These are phyloP conservation scores for Synergus itoensis DNA, from an alignment of 2,888 invertebrate species.

Conservation along the genomic window DNA sequence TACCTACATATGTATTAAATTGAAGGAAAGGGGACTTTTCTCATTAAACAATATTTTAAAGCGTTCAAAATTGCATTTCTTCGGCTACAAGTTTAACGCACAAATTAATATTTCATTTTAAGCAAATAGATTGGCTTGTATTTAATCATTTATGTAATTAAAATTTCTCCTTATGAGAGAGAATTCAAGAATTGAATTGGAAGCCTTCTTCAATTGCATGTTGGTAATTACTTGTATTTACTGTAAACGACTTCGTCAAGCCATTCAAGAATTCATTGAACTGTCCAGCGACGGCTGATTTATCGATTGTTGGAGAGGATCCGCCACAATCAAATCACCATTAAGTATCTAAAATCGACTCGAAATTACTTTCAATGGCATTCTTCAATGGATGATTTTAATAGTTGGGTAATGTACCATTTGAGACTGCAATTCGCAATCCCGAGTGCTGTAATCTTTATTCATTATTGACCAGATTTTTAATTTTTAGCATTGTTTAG, in stretches of 20 bases:
- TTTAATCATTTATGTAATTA: not conserved
- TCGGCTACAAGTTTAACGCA: not conserved
- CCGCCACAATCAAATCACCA: not conserved
- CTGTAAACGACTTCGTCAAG: not conserved
- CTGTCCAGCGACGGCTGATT: not conserved
- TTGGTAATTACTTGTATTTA: not conserved
- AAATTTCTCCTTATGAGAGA: not conserved
- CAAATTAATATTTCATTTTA: not conserved
- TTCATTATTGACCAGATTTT: not conserved
- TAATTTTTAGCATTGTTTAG: not conserved
- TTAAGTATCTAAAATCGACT: not conserved
- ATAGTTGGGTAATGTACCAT: not conserved
- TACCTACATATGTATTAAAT: not conserved
- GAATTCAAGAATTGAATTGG: not conserved
- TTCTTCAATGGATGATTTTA: not conserved
- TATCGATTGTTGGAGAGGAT: not conserved
- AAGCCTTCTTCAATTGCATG: not conserved
- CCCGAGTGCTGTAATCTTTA: not conserved
- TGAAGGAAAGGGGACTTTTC: not conserved
- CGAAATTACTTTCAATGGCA: not conserved
- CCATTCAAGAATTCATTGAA: not conserved
- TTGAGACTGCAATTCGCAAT: not conserved
- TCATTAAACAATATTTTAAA: constrained; percentile 49
- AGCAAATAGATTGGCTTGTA: not conserved
- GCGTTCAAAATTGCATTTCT: constrained; percentile 50